A percentile compares a stretch with the other conserved stretches of the same genome.
These are phyloP conservation scores for Plagodis pulveraria DNA, from an alignment of 2,888 invertebrate species.

Conservation along the genomic window DNA sequence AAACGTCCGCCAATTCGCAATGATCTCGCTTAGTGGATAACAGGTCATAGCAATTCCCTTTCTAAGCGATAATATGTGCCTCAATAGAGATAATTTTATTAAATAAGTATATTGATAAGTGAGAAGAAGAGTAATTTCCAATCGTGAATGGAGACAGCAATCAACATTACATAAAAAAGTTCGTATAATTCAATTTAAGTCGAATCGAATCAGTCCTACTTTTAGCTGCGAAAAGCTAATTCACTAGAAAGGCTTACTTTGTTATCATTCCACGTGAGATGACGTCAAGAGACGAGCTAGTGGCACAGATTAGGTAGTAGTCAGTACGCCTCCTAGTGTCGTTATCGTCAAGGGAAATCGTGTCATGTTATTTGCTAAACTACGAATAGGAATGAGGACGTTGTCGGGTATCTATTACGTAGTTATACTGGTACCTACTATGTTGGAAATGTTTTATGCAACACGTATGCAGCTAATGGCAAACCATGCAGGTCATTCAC, in stretches of 20 bases:
- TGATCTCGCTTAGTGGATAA: too few species aligned
- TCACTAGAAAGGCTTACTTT: background rate
- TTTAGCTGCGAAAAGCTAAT: too few species aligned
- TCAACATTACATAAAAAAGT: background rate
- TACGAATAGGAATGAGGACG: conserved; percentile 1
- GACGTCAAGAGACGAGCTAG: conserved; percentile 1
- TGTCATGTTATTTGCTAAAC: conserved; percentile 1
- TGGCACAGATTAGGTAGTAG: background rate
- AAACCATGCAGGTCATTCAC: background rate
- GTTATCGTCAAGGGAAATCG: conserved; percentile 23
- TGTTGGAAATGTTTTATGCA: background rate
- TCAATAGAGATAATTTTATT: too few species aligned
- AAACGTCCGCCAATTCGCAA: too few species aligned
- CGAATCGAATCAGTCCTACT: too few species aligned
- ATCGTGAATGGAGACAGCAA: too few species aligned
- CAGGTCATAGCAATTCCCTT: too few species aligned
- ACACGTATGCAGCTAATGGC: background rate
- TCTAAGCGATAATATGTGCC: too few species aligned
- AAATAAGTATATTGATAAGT: too few species aligned
- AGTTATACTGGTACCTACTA: background rate
- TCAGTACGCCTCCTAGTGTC: conserved; percentile 1
- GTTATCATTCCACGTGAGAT: background rate
- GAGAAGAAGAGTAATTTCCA: too few species aligned
- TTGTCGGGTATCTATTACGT: background rate
- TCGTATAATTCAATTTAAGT: background rate